Percentiles rank a stretch among this genome's conserved stretches.
Conservation (phyloP, 1,140 invertebrate species). For the Drosophila lini region DNA sequence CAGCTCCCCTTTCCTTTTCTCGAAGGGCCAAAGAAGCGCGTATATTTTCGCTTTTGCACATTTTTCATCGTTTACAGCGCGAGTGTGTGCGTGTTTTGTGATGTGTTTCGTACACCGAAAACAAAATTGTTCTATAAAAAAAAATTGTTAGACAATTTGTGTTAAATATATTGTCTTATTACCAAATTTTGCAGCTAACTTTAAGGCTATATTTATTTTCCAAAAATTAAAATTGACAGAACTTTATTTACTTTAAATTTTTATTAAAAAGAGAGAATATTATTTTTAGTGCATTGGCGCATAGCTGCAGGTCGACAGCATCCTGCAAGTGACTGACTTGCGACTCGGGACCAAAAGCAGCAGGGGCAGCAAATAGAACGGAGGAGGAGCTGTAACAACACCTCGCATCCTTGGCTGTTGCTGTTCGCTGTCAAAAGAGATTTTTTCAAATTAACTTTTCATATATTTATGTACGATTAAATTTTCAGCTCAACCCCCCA, state of each 20-base stretch:
- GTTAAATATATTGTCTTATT: too few relatives aligned
- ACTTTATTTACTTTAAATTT: neutral
- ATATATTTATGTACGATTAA: slow-evolving; percentile 82
- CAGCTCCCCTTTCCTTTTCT: slow-evolving; percentile 17
- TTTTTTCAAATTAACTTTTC: slow-evolving; percentile 83
- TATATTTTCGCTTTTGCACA: slow-evolving; percentile 57
- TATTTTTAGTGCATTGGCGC: slow-evolving; percentile 5
- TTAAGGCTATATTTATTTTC: too few relatives aligned
- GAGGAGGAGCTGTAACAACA: slow-evolving; percentile 26
- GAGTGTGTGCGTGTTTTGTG: slow-evolving; percentile 20
- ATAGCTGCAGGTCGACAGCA: slow-evolving; percentile 67
- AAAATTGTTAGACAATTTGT: too few relatives aligned
- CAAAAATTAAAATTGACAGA: too few relatives aligned
- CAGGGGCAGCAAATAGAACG: slow-evolving; percentile 23
- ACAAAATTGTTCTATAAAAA: too few relatives aligned
- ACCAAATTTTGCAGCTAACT: too few relatives aligned
- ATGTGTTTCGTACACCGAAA: slow-evolving; percentile 4
- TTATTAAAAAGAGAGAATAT: neutral
- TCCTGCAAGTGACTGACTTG: slow-evolving; percentile 76
- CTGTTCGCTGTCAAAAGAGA: slow-evolving; percentile 76
- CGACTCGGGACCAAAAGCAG: slow-evolving; percentile 57
- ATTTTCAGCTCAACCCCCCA: slow-evolving; percentile 57
- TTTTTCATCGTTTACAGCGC: slow-evolving; percentile 77
- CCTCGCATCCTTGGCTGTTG: slow-evolving; percentile 37
- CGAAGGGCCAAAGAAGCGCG: slow-evolving; percentile 24